Base-by-base conservation (phyloP, 92 coral and sea anemone species). In the Porites lobata region DNA sequence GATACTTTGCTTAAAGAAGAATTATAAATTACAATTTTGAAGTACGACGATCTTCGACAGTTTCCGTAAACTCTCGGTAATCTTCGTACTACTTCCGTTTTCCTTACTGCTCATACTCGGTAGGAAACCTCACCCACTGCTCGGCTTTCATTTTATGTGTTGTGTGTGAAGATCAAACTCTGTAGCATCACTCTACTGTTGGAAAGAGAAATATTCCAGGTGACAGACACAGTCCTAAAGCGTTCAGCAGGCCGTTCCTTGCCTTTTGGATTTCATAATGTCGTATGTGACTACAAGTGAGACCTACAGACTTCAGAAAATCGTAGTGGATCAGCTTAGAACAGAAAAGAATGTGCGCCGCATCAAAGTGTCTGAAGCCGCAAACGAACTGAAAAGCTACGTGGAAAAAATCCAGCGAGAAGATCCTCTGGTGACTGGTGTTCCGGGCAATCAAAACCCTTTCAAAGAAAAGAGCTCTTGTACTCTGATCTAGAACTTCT, bases 381-480 rank as follows among this genome's bases (percentile, higher is more conserved):
- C 85, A 51, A 85, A 87, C 76, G 94, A 91, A 83, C 91, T 91
- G 21, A 89, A 87, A 69, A 72, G 65, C 68, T 87, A 87, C 65
- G 90, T 89, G 78, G 94, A 91, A 26, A 86, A 91, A 53, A 84
- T 87, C 21, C 79, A 69, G 76, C 81, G 92, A 17, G 83, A 76
- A 61, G 94, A 91, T 22, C 92, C 94, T 20, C 92, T 91, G 12
- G 94, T 91, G 22, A 76, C 79, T 0, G 94, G 94, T 38, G 89
- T 91, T 62, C 94, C 94, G 1, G 78, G 91, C 4, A 86, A 89
- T n/a, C 91, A 91, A 56, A 91, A 91, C 69, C 94, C 94, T 17
- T 91, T 87, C 64, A 79, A 89, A 83, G 94, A 91, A 29, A 87
- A 78, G 53, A 62, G 80, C 68, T 14, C 77, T 29, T 91, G 94